Percentiles rank a stretch among this genome's conserved stretches.
Conservation (phyloP, 2,113 vertebrate genomes). For the Neogobius melanostomus region DNA sequence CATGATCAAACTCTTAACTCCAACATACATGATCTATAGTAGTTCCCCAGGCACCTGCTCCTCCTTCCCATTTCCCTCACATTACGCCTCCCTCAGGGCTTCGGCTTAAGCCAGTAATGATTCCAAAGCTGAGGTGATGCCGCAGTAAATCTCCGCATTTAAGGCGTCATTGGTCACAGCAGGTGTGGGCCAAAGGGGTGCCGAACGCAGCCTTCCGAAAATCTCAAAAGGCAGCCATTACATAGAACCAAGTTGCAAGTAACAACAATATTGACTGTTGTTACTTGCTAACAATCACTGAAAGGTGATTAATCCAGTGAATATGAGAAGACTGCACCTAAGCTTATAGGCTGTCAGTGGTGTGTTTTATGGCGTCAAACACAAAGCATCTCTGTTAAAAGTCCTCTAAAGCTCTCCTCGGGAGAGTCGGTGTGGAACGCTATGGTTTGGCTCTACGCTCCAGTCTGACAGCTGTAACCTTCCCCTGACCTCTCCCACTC, state of each 20-base stretch:
- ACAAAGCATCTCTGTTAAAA: slow-evolving; percentile 8
- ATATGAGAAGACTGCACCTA: neutral
- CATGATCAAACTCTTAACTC: neutral
- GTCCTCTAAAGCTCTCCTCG: slow-evolving; percentile 5
- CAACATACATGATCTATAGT: slow-evolving; percentile 2
- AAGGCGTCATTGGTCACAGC: slow-evolving; percentile 32
- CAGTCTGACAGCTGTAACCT: slow-evolving; percentile 12
- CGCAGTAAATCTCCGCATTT: slow-evolving; percentile 55
- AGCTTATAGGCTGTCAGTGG: neutral
- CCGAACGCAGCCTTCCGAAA: slow-evolving; percentile 22
- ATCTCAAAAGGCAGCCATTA: slow-evolving; percentile 23
- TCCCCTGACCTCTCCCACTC: slow-evolving; percentile 1
- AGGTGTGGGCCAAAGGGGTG: neutral
- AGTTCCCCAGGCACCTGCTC: slow-evolving; percentile 10
- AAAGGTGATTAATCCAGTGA: slow-evolving; percentile 4
- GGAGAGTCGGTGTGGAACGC: slow-evolving; percentile 10
- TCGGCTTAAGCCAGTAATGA: slow-evolving; percentile 21
- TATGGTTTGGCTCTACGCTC: slow-evolving; percentile 15
- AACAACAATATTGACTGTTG: neutral
- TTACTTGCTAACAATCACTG: no score
- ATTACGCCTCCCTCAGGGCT: slow-evolving; percentile 23
- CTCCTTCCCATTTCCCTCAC: slow-evolving; percentile 21
- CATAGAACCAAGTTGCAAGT: slow-evolving; percentile 12
- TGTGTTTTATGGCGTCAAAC: slow-evolving; percentile 5
- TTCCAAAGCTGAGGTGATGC: slow-evolving; percentile 38